Evolutionary conservation across 2,797 vertebrate species (phyloP), one percentile per base, ranked within the genome.

Genomic region (Alexandromys oeconomus): DNA sequence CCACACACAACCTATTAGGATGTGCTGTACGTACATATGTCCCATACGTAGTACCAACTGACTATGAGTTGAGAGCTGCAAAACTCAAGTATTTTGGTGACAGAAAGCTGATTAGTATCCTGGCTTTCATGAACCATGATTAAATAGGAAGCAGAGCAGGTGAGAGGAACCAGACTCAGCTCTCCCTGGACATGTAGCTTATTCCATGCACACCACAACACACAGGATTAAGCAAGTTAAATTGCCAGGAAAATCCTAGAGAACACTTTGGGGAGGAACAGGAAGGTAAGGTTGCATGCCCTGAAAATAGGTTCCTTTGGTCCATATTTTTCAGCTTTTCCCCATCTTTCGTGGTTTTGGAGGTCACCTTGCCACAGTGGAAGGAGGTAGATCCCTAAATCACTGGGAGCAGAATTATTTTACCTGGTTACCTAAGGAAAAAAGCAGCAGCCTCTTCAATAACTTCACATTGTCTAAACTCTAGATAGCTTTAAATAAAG

Each of bases 401-500:
- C n/a, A 57, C n/a, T 78, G 23, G n/a, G 23, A 85, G 81, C 65
- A 97, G 46, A 90, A 40, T 43, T 57, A 84, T 92, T 81, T 89
- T 27, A 40, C 54, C 84, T 77, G 29, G 37, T 65, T 93, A 17
- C 54, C 80, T 46, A 86, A 85, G 48, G 85, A 78, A 54, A 81
- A 59, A 97, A 84, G 76, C 43, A 54, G 37, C 48, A 54, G 37
- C 48, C 9, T 96, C 40, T 67, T 91, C 69, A 93, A 92, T 94
- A 90, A 92, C 84, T 87, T 94, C 77, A 65, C 82, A 94, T 87
- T 92, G 51, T 94, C 69, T 95, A 91, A 94, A 90, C 51, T 96
- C 74, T 71, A 89, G 89, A 87, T 88, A 94, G 76, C 48, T 97
- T 92, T 86, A 96, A 77, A 48, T 96, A 98, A 84, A 95, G 94